Base-by-base conservation (phyloP, 1,140 invertebrate genomes). In the Eupristina koningsbergeri region DNA sequence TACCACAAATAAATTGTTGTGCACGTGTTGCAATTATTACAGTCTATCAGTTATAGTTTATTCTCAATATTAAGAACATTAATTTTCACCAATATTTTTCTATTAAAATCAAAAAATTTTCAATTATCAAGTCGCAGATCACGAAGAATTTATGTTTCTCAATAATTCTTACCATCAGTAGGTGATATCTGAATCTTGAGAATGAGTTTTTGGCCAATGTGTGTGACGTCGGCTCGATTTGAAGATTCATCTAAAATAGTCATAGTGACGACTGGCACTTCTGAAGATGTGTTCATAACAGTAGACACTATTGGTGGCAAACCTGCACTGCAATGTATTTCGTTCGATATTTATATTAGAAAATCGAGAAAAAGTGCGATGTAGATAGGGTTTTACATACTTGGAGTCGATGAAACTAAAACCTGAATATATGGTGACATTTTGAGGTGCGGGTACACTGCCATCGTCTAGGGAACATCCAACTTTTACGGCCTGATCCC, bases 401-500 rank as follows among this genome's bases (percentile, higher is more conserved):
- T 90, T 89, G 26, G 91, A 89, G 85, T 92, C 90, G 11, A 88
- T 74, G 41, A 93, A 92, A 36, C 83, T 87, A 71, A 92, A 91
- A 13, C 90, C 89, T 0, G 92, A 89, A 7, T 91, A 87, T 11
- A 93, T 87, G 7, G 91, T 91, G 19, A 93, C 84, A 76, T 93
- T 93, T 41, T 84, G 87, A 13, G 89, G 87, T 90, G 90, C 63
- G 50, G 89, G 86, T 83, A 89, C 47, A 31, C 86, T 84, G 41
- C 83, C 78, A 3, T 88, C 87, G 58, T 93, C 92, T 63, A 94
- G 87, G 2, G 91, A 88, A 83, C 94, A 95, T 19, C 93, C 93
- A 0, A 94, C 89, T 85, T 92, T 92, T 34, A 94, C 91, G 7
- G 94, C 92, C 74, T 93, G 89, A 86, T 95, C 94, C 6, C 93